phyloP scores from a whole-genome alignment of 2,113 vertebrate genomes.

The Clupea harengus region DNA sequence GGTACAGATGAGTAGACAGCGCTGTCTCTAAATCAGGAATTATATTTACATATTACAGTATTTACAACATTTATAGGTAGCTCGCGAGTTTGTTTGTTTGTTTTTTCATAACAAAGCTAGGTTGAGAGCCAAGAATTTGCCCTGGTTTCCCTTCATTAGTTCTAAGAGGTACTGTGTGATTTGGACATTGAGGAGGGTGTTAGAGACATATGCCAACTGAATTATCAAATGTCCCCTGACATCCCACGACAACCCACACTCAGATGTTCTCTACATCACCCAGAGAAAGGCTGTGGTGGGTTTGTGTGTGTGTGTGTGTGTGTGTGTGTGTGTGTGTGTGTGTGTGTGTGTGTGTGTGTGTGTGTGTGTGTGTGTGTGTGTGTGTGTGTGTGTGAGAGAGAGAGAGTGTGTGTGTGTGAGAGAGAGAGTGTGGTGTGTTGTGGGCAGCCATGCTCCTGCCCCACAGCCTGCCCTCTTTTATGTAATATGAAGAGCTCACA shows the following conservation, averaged over 20 bases:
- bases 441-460: neutral
- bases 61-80: too few relatives aligned
- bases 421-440: conserved; percentile 1
- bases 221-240: neutral
- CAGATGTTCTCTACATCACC: neutral
- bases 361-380: neutral
- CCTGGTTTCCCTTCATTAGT: neutral
- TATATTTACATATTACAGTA: too few relatives aligned
- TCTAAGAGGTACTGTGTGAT: neutral
- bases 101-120: neutral
- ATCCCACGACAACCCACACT: neutral
- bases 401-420: conserved; percentile 13
- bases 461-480: neutral
- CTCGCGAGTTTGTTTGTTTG: too few relatives aligned
- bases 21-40: too few relatives aligned
- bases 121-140: neutral
- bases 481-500: neutral
- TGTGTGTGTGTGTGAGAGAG: neutral
- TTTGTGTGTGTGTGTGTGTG: conserved; percentile 22
- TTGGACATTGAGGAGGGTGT: too few relatives aligned
- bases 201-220: neutral
- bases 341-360: conserved; percentile 19
- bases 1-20: too few relatives aligned
- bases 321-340: neutral
- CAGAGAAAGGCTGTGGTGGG: neutral